Conservation (phyloP, 2,797 vertebrate genomes). For the Nyctibius grandis region DNA sequence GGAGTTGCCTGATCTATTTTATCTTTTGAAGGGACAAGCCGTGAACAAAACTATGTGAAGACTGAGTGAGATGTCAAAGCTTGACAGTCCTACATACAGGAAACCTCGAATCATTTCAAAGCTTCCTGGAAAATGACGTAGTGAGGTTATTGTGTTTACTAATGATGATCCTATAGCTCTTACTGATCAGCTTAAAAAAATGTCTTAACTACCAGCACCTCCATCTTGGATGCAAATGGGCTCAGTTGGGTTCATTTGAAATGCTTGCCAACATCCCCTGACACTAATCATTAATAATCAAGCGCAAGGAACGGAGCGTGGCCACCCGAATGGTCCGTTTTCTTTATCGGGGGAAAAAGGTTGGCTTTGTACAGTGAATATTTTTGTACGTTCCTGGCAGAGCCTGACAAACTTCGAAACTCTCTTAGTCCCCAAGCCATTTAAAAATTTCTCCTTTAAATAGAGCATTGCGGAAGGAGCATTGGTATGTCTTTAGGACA, state of each 20-base stretch:
- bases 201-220: neutral
- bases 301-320: neutral
- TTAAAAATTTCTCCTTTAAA: constrained; percentile 7
- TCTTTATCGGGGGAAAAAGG: neutral
- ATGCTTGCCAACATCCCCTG: neutral
- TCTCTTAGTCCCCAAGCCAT: neutral
- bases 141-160: neutral
- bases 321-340: neutral
- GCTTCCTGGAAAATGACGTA: constrained; percentile 48
- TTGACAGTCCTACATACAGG: constrained; percentile 10
- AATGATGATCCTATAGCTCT: neutral
- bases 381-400: neutral
- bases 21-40: neutral
- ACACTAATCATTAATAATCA: neutral
- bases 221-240: neutral
- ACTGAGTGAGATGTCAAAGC: neutral
- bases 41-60: neutral
- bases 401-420: constrained; percentile 1
- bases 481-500: neutral
- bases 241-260: fast-evolving
- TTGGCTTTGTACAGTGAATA: neutral
- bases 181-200: neutral
- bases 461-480: neutral
- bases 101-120: constrained; percentile 47
- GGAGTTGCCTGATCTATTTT: neutral